Percentiles rank a stretch among this genome's conserved stretches.
phyloP scores from a whole-genome alignment of 2,113 vertebrate species.

The Sinocyclocheilus grahami region DNA sequence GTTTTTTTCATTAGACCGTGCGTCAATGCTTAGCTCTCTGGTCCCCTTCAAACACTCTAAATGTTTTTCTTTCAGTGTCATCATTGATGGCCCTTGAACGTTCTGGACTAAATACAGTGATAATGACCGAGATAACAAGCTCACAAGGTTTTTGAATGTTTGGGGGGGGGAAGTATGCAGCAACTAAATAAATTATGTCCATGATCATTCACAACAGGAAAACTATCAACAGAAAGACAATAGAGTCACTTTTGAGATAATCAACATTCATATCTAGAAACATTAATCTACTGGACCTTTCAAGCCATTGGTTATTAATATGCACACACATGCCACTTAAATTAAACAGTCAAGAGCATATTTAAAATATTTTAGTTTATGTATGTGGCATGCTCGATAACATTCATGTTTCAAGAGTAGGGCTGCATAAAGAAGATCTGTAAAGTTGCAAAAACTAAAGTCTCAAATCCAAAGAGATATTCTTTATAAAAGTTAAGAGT shows the following conservation, averaged over 20 bases:
- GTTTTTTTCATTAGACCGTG: constrained; percentile 16
- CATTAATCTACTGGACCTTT: background rate
- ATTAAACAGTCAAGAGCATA: background rate
- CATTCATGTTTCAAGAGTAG: too few relatives aligned
- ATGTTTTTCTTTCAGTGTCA: constrained; percentile 33
- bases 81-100: constrained; percentile 28
- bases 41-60: constrained; percentile 20
- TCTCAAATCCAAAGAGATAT: too few relatives aligned
- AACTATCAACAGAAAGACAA: constrained; percentile 17
- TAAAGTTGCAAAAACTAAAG: too few relatives aligned
- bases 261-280: background rate
- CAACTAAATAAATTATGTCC: background rate
- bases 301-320: background rate
- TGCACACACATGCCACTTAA: background rate
- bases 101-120: constrained; percentile 38
- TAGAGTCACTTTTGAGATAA: background rate
- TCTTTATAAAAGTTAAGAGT: too few relatives aligned
- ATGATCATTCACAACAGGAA: background rate
- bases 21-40: constrained; percentile 34
- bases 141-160: constrained; percentile 1
- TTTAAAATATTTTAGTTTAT: background rate
- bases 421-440: too few relatives aligned
- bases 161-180: background rate
- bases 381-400: background rate
- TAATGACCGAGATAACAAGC: constrained; percentile 29